A percentile compares a stretch with the other conserved stretches of the same genome.
phyloP scores from a whole-genome alignment of 2,113 vertebrate genomes.

The Hippocampus mohnikei region DNA sequence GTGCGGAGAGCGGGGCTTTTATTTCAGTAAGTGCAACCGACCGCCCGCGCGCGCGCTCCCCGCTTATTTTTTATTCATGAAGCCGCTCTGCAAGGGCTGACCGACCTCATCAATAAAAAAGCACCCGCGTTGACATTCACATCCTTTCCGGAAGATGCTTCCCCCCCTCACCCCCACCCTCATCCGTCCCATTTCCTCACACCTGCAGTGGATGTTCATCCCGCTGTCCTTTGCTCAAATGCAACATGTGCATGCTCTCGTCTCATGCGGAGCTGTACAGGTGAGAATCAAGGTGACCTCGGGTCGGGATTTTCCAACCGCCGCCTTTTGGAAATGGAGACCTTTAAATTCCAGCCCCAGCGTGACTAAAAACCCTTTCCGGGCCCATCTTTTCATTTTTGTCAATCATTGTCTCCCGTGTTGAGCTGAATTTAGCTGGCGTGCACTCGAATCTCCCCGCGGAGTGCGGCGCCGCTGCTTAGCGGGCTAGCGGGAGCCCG shows the following conservation, averaged over 20 bases:
- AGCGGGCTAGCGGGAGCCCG: not conserved
- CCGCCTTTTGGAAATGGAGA: too few species aligned
- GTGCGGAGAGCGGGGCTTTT: conserved; percentile 98
- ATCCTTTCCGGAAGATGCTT: conserved; percentile 25
- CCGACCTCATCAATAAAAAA: conserved; percentile 76
- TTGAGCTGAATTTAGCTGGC: too few species aligned
- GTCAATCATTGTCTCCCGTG: too few species aligned
- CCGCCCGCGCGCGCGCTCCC: conserved; percentile 32
- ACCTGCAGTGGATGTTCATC: not conserved
- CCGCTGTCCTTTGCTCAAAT: too few species aligned
- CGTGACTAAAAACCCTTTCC: too few species aligned
- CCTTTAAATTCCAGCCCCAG: too few species aligned
- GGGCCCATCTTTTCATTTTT: too few species aligned
- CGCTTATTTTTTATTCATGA: conserved; percentile 64
- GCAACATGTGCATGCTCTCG: too few species aligned
- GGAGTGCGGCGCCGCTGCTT: not conserved
- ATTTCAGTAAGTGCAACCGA: conserved; percentile 94
- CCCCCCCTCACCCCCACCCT: not conserved
- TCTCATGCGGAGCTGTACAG: too few species aligned
- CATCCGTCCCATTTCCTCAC: conserved; percentile 19
- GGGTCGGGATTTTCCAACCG: not conserved
- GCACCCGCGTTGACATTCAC: conserved; percentile 59
- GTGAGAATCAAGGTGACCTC: not conserved
- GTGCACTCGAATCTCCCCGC: too few species aligned
- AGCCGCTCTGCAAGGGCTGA: conserved; percentile 55